Percentiles rank a stretch among this genome's conserved stretches.
These are phyloP conservation scores for Crossocerus cetratus DNA, from an alignment of 2,888 invertebrate genomes.

Conservation along the genomic window DNA sequence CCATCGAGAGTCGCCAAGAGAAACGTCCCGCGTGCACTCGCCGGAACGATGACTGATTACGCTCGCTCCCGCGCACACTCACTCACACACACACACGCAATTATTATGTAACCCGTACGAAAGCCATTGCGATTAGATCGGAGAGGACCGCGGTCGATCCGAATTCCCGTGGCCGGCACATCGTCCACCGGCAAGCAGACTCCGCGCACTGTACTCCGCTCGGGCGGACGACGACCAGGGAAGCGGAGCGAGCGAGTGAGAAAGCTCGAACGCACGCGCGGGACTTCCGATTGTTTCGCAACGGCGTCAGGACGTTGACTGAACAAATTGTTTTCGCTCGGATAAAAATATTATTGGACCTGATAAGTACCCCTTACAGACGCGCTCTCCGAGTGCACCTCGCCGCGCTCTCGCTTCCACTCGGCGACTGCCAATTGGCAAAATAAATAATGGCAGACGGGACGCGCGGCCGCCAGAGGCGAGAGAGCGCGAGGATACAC, in stretches of 20 bases:
- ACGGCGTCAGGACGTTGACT: conserved; percentile 29
- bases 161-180: background rate
- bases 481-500: conserved; percentile 9
- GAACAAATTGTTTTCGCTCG: conserved; percentile 9
- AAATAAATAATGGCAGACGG: background rate
- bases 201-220: no score
- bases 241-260: no score
- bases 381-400: background rate
- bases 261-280: background rate
- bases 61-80: no score
- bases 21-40: no score
- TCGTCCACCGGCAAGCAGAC: no score
- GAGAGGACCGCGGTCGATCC: background rate
- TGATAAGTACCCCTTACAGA: background rate
- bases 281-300: conserved; percentile 2
- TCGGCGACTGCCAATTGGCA: background rate
- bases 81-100: no score
- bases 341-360: conserved; percentile 11
- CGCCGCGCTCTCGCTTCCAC: no score
- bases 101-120: background rate
- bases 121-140: background rate
- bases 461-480: background rate
- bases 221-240: no score
- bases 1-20: no score
- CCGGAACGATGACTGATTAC: no score